Evolutionary conservation across 2,888 invertebrate genomes (phyloP), one percentile per base, ranked within the genome.

Genomic region (Pycnomerus fuliginosus): DNA sequence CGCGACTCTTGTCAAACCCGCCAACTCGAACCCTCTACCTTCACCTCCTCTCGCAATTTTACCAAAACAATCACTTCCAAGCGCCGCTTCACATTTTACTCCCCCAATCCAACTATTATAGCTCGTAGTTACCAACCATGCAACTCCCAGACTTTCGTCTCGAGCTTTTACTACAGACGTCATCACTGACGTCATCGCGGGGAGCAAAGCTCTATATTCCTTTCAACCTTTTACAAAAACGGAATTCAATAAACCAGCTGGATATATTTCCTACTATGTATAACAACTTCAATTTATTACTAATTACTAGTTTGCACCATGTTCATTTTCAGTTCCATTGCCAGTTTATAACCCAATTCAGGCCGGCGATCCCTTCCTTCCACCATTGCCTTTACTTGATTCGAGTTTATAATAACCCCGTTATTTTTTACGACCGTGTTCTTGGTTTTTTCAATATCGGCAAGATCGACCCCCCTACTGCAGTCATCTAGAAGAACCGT

Each of bases 401-500:
- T 81, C 0, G 92, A 86, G 61, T 83, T 80, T 14, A 90, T 83
- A 58, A 94, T 85, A 33, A 92, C 85, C 0, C 90, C 93, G 63
- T 87, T 83, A 63, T 84, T 85, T 45, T 78, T 80, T 35, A 83
- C 76, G 11, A 94, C 83, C 47, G 82, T 83, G 40, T 84, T 76
- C 69, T 88, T 90, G 27, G 90, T 91, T 60, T 80, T 80, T 67
- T 89, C 87, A 43, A 96, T 95, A 65, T 90, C 91, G 12, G 84
- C 79, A 16, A 88, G 73, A 70, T 88, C 86, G 1, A 95, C 92
- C 1, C 95, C 96, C 31, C 94, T 82, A 58, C 89, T 85, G 52
- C 93, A 94, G 72, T 96, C 94, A 58, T 95, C 93, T 5, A 96
- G 79, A 16, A 96, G 74, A 33, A 92, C 79, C 7, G 95, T 90